These are phyloP conservation scores for Brassicogethes aeneus DNA, from an alignment of 2,888 invertebrate species.

Conservation along the genomic window DNA sequence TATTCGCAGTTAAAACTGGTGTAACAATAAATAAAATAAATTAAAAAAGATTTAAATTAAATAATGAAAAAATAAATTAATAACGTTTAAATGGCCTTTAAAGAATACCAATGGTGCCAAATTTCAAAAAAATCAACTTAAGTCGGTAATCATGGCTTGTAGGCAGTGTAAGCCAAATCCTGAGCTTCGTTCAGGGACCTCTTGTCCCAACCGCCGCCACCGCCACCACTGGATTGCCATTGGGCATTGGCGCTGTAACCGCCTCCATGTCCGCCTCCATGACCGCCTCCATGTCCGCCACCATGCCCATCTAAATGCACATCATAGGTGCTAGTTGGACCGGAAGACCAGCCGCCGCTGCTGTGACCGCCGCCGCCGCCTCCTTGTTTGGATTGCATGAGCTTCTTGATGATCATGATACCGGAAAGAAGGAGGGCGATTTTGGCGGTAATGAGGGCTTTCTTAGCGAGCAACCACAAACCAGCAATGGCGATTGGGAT, in stretches of 20 bases:
- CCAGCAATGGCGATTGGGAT: conserved; percentile 69
- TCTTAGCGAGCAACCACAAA: conserved; percentile 70
- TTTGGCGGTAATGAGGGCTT: conserved; percentile 67
- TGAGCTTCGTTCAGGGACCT: conserved; percentile 52
- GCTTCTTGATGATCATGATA: conserved; percentile 71
- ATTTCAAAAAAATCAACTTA: not conserved
- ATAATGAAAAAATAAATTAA: not conserved
- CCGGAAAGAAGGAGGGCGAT: conserved; percentile 69
- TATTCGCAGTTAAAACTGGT: not conserved
- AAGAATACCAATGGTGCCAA: not conserved
- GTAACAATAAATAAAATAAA: not conserved
- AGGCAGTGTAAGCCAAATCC: conserved; percentile 61
- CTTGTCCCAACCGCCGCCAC: conserved; percentile 57
- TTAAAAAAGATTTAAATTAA: not conserved
- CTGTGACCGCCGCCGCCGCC: conserved; percentile 23
- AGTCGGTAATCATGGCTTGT: conserved; percentile 42
- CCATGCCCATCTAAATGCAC: conserved; percentile 11
- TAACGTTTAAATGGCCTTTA: not conserved
- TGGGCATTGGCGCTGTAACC: too few species aligned
- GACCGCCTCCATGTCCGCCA: conserved; percentile 24
- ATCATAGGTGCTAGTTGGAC: conserved; percentile 20
- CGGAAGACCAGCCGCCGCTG: too few species aligned
- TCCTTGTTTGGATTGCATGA: conserved; percentile 56
- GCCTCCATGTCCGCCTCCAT: conserved; percentile 39
- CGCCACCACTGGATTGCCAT: conserved; percentile 36